phyloP scores from a whole-genome alignment of 2,797 vertebrate species.

The Acipenser transmontanus region DNA sequence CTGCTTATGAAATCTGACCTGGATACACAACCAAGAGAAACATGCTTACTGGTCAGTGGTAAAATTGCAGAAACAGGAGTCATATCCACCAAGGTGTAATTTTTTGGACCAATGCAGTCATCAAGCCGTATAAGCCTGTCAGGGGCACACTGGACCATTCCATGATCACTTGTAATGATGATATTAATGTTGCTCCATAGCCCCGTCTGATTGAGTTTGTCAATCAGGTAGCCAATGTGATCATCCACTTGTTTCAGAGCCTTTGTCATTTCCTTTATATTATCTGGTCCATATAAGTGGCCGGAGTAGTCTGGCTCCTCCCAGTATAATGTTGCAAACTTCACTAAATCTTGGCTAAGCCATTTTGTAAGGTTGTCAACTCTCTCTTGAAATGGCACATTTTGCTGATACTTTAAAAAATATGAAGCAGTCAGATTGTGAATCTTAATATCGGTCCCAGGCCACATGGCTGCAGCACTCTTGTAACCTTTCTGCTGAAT shows the following conservation, averaged over 20 bases:
- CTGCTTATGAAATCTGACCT: neutral
- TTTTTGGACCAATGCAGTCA: constrained; percentile 65
- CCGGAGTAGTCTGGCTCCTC: constrained; percentile 84
- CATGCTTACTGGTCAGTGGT: constrained; percentile 74
- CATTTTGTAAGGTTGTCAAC: constrained; percentile 72
- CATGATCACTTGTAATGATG: constrained; percentile 86
- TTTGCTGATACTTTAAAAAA: too few species aligned
- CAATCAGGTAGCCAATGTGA: constrained; percentile 76
- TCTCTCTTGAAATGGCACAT: constrained; percentile 67
- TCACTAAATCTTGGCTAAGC: constrained; percentile 75
- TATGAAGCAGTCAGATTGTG: constrained; percentile 52
- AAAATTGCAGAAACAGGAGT: constrained; percentile 79
- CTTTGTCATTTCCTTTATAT: constrained; percentile 54
- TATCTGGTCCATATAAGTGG: constrained; percentile 76
- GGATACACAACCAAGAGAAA: neutral
- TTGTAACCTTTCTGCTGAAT: constrained; percentile 71
- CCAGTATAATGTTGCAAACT: constrained; percentile 85
- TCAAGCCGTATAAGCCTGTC: constrained; percentile 81
- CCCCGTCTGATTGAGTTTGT: constrained; percentile 64
- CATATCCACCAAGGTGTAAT: constrained; percentile 74
- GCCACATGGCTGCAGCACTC: constrained; percentile 87
- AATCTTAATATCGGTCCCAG: constrained; percentile 81
- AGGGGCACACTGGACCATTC: constrained; percentile 76
- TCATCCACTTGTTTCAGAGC: constrained; percentile 72
- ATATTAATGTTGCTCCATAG: constrained; percentile 73